Conservation (phyloP, 2,888 invertebrate genomes). For the Aphodius sticticus region DNA sequence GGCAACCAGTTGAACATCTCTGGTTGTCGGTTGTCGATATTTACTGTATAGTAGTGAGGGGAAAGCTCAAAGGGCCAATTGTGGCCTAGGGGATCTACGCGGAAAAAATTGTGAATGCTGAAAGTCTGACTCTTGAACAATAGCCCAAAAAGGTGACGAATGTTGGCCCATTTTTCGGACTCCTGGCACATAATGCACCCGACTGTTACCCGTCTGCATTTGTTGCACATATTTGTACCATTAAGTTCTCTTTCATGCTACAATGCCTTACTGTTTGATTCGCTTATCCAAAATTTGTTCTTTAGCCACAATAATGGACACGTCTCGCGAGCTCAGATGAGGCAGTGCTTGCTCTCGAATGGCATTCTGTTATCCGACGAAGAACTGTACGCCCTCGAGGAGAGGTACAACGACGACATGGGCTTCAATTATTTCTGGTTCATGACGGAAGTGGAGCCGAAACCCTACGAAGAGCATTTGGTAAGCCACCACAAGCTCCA, state of each 20-base stretch:
- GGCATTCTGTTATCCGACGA: constrained; percentile 72
- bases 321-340: constrained; percentile 73
- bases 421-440: constrained; percentile 80
- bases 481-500: constrained; percentile 44
- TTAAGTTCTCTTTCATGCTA: neutral
- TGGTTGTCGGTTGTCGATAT: too few relatives aligned
- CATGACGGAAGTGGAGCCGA: constrained; percentile 69
- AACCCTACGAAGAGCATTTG: constrained; percentile 56
- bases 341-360: constrained; percentile 73
- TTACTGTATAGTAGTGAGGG: too few relatives aligned
- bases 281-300: too few relatives aligned
- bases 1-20: too few relatives aligned
- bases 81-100: too few relatives aligned
- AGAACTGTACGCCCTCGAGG: constrained; percentile 74
- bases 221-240: neutral
- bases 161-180: too few relatives aligned
- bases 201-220: neutral
- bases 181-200: too few relatives aligned
- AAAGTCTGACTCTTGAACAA: too few relatives aligned
- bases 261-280: neutral
- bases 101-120: too few relatives aligned
- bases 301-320: constrained; percentile 74
- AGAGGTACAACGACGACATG: constrained; percentile 75
- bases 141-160: too few relatives aligned
- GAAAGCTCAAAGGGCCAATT: too few relatives aligned